A percentile compares a stretch with the other conserved stretches of the same genome.
Evolutionary conservation across 2,888 invertebrate genomes (phyloP).

Genomic region (Spodoptera littoralis): DNA sequence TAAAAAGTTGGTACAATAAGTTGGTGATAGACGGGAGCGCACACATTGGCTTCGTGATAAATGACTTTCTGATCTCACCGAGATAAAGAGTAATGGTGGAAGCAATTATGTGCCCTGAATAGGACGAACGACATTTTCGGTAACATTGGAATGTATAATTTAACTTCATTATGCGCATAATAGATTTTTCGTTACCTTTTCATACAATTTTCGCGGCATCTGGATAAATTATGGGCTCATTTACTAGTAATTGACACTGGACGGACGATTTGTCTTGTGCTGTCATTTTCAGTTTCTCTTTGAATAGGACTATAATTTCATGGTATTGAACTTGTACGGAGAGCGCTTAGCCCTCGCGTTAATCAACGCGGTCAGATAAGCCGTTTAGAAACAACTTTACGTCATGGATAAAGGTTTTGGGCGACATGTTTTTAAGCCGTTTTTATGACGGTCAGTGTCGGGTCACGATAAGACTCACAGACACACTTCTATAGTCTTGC

Average conservation of each 20-base stretch:
- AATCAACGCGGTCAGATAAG: conserved; percentile 20
- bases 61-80: conserved; percentile 65
- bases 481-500: conserved; percentile 13
- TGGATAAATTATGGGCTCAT: conserved; percentile 23
- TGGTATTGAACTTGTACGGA: conserved; percentile 12
- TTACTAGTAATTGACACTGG: conserved; percentile 22
- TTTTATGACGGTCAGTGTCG: conserved; percentile 14
- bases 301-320: conserved; percentile 17
- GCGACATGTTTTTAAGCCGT: conserved; percentile 15
- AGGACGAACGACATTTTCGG: conserved; percentile 24
- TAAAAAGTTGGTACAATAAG: conserved; percentile 46
- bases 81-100: conserved; percentile 64
- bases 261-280: conserved; percentile 25
- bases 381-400: conserved; percentile 13
- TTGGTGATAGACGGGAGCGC: conserved; percentile 33
- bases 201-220: conserved; percentile 24
- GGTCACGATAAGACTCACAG: conserved; percentile 13
- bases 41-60: conserved; percentile 63
- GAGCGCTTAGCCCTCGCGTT: conserved; percentile 2
- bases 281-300: conserved; percentile 25
- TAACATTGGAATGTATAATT: conserved; percentile 42
- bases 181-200: conserved; percentile 28
- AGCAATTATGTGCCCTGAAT: conserved; percentile 56
- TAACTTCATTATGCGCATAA: conserved; percentile 31
- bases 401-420: conserved; percentile 8